Conservation (phyloP, 2,888 invertebrate species). For the Ectemnius continuus region DNA sequence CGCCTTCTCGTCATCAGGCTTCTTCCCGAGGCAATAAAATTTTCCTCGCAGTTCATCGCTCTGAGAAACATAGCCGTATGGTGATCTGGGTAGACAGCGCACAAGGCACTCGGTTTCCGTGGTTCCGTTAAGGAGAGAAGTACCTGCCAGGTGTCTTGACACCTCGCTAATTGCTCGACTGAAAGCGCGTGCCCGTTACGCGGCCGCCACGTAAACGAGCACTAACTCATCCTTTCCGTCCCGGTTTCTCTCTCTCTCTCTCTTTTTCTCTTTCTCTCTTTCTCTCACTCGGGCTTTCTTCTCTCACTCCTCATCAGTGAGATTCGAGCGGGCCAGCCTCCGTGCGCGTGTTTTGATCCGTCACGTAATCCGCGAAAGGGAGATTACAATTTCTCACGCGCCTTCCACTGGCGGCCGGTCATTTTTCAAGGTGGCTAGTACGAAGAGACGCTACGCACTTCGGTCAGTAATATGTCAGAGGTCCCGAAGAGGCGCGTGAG, state of each 20-base stretch:
- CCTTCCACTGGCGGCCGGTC: neutral
- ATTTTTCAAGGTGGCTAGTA: too few species aligned
- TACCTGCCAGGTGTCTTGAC: conserved; percentile 59
- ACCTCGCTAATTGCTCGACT: conserved; percentile 55
- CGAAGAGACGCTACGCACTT: too few species aligned
- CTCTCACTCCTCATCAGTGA: conserved; percentile 13
- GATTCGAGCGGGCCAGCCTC: too few species aligned
- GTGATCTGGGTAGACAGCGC: too few species aligned
- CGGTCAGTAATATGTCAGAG: too few species aligned
- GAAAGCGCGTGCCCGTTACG: conserved; percentile 57
- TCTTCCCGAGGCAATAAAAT: neutral
- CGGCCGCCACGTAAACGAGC: conserved; percentile 29
- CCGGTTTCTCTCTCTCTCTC: neutral
- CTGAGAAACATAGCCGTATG: too few species aligned
- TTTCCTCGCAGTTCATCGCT: conserved; percentile 4
- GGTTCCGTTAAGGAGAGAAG: conserved; percentile 58
- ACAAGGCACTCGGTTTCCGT: conserved; percentile 33
- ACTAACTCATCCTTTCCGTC: conserved; percentile 11
- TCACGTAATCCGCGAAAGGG: conserved; percentile 2
- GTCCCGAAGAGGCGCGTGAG: too few species aligned
- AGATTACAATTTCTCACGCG: neutral
- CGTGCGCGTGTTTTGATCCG: conserved; percentile 1
- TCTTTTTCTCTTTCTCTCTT: conserved; percentile 19
- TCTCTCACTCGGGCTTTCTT: conserved; percentile 27
- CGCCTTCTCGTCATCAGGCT: neutral